A percentile compares a stretch with the other conserved stretches of the same genome.
Conservation (phyloP, 2,888 invertebrate genomes). For the Macrosoma leucophasiata region DNA sequence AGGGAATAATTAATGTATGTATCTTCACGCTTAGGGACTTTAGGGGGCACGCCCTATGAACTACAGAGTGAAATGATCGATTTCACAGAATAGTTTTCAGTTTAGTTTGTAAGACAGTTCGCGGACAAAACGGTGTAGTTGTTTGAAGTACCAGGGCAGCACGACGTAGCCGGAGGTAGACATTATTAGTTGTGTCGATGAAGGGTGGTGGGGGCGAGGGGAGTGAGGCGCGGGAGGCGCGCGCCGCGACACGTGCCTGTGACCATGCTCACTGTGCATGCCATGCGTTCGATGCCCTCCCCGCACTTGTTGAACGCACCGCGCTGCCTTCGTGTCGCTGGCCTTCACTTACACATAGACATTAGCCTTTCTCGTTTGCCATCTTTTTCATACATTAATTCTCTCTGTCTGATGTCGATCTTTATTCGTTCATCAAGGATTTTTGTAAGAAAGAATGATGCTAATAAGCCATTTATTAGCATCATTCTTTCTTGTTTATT, state of each 20-base stretch:
- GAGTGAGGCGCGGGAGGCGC: slow-evolving; percentile 27
- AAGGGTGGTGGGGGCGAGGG: slow-evolving; percentile 32
- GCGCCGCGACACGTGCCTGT: slow-evolving; percentile 40
- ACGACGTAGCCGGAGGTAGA: slow-evolving; percentile 43
- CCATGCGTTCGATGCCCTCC: slow-evolving; percentile 54
- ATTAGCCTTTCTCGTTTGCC: slow-evolving; percentile 14
- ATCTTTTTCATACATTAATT: slow-evolving; percentile 17
- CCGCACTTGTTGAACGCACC: slow-evolving; percentile 63
- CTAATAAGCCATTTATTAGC: too few species aligned
- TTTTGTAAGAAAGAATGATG: too few species aligned
- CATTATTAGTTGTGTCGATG: slow-evolving; percentile 40
- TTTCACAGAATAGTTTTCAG: too few species aligned
- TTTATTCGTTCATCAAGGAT: slow-evolving; percentile 11
- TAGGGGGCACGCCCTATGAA: too few species aligned
- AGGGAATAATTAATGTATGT: too few species aligned
- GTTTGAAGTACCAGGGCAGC: slow-evolving; percentile 51
- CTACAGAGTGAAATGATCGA: too few species aligned
- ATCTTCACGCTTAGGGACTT: too few species aligned
- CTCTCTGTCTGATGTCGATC: slow-evolving; percentile 4
- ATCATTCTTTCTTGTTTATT: too few species aligned
- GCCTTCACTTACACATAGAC: slow-evolving; percentile 36
- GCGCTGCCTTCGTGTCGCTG: slow-evolving; percentile 25
- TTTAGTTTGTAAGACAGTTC: too few species aligned
- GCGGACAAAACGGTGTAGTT: too few species aligned
- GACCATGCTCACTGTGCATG: slow-evolving; percentile 59